Evolutionary conservation across 1,140 invertebrate genomes (phyloP).

Genomic region (Leptoteleia sp.): DNA sequence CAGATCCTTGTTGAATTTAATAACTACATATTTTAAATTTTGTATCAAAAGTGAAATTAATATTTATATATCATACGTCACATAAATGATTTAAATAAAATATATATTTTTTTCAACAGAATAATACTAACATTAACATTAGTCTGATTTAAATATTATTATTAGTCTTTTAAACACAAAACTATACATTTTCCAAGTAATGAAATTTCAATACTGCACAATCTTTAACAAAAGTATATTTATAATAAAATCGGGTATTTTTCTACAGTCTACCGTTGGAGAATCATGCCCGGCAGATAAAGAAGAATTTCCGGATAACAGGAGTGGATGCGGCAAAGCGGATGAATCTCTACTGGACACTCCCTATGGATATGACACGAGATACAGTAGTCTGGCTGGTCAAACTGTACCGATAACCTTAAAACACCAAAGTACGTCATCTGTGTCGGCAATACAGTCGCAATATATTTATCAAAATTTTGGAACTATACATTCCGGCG

Average conservation of each 20-base stretch:
- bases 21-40: too few species aligned
- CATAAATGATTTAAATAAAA: too few species aligned
- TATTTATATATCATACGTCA: too few species aligned
- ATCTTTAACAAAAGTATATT: too few species aligned
- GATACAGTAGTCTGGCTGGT: slow-evolving; percentile 75
- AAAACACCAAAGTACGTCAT: slow-evolving; percentile 77
- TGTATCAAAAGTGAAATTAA: too few species aligned
- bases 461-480: slow-evolving; percentile 80
- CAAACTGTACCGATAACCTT: slow-evolving; percentile 80
- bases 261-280: slow-evolving; percentile 45
- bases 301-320: slow-evolving; percentile 68
- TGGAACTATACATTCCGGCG: slow-evolving; percentile 79
- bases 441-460: slow-evolving; percentile 75
- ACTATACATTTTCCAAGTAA: too few species aligned
- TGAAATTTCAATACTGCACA: too few species aligned
- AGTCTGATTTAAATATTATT: too few species aligned
- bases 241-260: not conserved
- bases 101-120: too few species aligned
- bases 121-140: too few species aligned
- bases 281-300: slow-evolving; percentile 69
- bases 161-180: too few species aligned
- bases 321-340: slow-evolving; percentile 65
- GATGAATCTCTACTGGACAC: slow-evolving; percentile 76
- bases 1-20: too few species aligned
- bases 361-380: slow-evolving; percentile 74